phyloP scores from a whole-genome alignment of 2,888 invertebrate species.

The Tiliacea citrago region DNA sequence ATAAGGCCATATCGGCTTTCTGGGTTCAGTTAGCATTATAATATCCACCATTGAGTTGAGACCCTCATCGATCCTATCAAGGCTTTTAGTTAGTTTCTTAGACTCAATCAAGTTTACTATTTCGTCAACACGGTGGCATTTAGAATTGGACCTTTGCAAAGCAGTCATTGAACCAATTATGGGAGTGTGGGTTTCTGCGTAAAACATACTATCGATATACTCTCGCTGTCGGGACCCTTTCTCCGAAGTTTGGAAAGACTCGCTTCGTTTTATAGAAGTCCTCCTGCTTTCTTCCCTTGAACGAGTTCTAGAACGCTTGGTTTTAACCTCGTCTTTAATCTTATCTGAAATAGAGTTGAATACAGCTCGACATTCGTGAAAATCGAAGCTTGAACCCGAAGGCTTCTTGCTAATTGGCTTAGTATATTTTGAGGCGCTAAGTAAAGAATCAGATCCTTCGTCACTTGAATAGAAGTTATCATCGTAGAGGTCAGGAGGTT shows the following conservation, averaged over 20 bases:
- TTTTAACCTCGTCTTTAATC: conserved; percentile 80
- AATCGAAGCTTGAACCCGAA: conserved; percentile 83
- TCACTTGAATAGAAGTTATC: conserved; percentile 91
- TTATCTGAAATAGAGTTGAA: conserved; percentile 91
- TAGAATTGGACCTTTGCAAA: conserved; percentile 79
- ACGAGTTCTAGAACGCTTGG: conserved; percentile 81
- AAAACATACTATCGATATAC: conserved; percentile 91
- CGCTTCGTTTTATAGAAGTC: conserved; percentile 85
- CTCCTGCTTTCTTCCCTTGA: conserved; percentile 83
- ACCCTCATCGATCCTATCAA: conserved; percentile 94
- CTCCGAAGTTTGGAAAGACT: conserved; percentile 87
- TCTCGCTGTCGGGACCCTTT: conserved; percentile 86
- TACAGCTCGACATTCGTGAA: conserved; percentile 90
- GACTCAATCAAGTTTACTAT: conserved; percentile 91
- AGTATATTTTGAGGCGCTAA: conserved; percentile 91
- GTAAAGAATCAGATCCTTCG: conserved; percentile 93
- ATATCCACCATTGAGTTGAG: conserved; percentile 94
- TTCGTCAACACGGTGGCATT: conserved; percentile 86
- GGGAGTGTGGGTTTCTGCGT: conserved; percentile 86
- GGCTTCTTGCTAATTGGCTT: conserved; percentile 80
- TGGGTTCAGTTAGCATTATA: conserved; percentile 91
- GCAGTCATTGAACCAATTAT: conserved; percentile 68
- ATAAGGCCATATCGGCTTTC: conserved; percentile 84
- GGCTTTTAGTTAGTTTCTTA: conserved; percentile 93
- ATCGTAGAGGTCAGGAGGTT: conserved; percentile 89